These are phyloP conservation scores for Stenoptilia bipunctidactyla DNA, from an alignment of 2,888 invertebrate genomes.

Conservation along the genomic window DNA sequence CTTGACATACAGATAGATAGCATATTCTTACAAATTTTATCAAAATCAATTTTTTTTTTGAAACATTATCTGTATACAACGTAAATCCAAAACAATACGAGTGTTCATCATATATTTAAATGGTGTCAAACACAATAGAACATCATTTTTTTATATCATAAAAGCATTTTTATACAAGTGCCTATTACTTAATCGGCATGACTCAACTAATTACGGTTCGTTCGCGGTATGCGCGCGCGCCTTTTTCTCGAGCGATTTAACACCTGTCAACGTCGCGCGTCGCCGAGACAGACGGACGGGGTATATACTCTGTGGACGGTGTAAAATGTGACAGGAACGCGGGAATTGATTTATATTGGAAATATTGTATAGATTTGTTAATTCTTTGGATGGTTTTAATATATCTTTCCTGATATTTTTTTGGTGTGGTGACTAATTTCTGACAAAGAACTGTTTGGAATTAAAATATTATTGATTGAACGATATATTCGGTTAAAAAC, in stretches of 20 bases:
- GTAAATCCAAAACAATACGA: not conserved
- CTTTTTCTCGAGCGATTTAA: constrained; percentile 43
- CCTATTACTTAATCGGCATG: constrained; percentile 44
- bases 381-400: too few species aligned
- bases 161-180: constrained; percentile 8
- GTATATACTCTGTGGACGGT: constrained; percentile 17
- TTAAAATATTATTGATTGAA: too few species aligned
- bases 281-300: constrained; percentile 37
- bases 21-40: too few species aligned
- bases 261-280: constrained; percentile 57
- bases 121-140: not conserved
- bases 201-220: constrained; percentile 45
- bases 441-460: too few species aligned
- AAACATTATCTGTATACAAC: not conserved
- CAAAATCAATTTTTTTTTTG: too few species aligned
- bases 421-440: too few species aligned
- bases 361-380: too few species aligned
- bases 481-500: too few species aligned
- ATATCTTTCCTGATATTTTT: too few species aligned
- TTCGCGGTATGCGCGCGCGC: constrained; percentile 17
- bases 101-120: not conserved
- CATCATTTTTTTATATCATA: not conserved
- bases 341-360: constrained; percentile 2
- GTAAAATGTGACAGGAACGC: constrained; percentile 8
- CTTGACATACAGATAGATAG: too few species aligned